Evolutionary conservation across 2,888 invertebrate genomes (phyloP).

Genomic region (Nesidiocoris tenuis): DNA sequence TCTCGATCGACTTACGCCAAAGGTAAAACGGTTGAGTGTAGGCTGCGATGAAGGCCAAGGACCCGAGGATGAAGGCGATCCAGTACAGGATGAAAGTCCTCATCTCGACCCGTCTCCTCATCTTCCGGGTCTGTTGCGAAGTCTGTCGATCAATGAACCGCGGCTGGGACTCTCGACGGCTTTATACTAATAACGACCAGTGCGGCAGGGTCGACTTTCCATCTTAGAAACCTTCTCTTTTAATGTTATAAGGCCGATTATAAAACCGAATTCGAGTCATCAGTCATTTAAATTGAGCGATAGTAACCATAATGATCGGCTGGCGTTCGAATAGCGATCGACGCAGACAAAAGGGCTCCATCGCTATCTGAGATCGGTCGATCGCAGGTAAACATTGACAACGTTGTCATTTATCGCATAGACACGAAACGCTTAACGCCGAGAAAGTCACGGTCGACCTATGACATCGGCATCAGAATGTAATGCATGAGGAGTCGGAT

Average conservation of each 20-base stretch:
- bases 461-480: too few relatives aligned
- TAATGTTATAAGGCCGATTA: background rate
- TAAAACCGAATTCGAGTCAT: background rate
- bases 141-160: background rate
- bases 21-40: background rate
- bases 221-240: background rate
- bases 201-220: background rate
- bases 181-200: too few relatives aligned
- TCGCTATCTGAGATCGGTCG: background rate
- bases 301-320: too few relatives aligned
- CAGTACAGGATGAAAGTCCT: background rate
- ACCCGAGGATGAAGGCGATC: background rate
- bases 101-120: background rate
- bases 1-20: constrained; percentile 34
- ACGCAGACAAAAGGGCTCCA: background rate
- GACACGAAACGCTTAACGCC: too few relatives aligned
- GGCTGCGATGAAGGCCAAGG: background rate
- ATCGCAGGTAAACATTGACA: background rate
- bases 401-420: background rate
- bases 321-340: background rate
- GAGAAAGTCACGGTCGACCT: too few relatives aligned
- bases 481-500: too few relatives aligned
- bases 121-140: background rate
- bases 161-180: background rate
- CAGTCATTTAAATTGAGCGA: background rate